Percentiles rank a stretch among this genome's conserved stretches.
Conservation (phyloP, 2,797 vertebrate genomes). For the Lepilemur septentrionalis region DNA sequence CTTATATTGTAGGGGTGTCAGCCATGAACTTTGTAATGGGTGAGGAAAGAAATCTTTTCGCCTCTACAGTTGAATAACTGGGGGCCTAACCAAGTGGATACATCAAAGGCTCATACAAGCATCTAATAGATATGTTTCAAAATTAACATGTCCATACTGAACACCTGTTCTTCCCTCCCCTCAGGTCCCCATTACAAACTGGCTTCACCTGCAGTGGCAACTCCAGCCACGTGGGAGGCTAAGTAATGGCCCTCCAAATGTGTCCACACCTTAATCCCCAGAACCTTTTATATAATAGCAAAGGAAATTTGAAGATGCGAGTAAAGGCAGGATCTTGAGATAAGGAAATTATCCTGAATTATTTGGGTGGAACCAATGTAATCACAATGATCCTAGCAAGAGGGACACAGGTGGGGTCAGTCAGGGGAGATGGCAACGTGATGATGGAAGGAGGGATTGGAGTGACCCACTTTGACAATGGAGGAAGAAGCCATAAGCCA, state of each 20-base stretch:
- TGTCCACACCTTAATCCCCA: too few relatives aligned
- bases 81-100: background rate
- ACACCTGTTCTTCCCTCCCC: background rate
- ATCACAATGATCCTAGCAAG: background rate
- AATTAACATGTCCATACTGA: background rate
- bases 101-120: background rate
- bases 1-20: background rate
- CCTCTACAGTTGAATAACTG: background rate
- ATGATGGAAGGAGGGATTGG: background rate
- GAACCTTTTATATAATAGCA: background rate
- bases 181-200: background rate
- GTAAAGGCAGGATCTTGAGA: background rate
- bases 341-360: background rate
- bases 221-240: background rate
- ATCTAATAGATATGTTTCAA: background rate
- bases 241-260: background rate
- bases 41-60: background rate
- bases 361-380: background rate
- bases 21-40: background rate
- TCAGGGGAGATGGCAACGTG: background rate
- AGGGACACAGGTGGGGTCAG: background rate
- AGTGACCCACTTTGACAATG: background rate
- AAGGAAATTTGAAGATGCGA: background rate
- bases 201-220: background rate
- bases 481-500: background rate